Percentiles rank a stretch among this genome's conserved stretches.
Conservation (phyloP, 2,113 vertebrate genomes). For the Caloenas nicobarica region DNA sequence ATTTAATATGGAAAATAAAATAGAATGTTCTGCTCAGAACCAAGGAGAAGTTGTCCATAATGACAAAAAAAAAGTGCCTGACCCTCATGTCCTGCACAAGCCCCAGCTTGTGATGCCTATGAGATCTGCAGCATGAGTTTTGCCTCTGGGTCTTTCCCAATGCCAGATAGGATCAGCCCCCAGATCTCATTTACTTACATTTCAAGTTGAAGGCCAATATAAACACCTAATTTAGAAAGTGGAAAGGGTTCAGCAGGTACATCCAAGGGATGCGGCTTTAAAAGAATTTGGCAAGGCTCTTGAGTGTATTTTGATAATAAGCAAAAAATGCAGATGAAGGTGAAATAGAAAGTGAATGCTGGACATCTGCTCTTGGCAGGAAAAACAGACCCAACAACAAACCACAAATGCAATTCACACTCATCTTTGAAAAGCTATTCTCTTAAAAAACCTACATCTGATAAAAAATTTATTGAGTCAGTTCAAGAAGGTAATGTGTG, state of each 20-base stretch:
- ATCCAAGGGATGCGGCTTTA: background rate
- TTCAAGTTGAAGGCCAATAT: background rate
- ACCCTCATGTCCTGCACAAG: background rate
- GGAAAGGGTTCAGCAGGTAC: background rate
- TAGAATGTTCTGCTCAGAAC: background rate
- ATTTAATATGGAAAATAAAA: background rate
- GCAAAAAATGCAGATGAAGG: background rate
- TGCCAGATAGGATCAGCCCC: background rate
- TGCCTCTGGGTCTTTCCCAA: background rate
- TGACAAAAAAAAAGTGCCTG: background rate
- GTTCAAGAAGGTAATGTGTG: background rate
- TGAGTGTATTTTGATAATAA: background rate
- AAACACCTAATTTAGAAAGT: background rate
- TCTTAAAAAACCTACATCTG: background rate
- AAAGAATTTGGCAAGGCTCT: background rate
- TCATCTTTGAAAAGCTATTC: background rate
- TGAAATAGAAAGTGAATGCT: background rate
- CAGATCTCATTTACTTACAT: background rate
- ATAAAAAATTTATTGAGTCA: background rate
- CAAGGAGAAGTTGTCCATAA: background rate
- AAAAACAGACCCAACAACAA: slow-evolving; percentile 9
- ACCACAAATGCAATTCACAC: background rate
- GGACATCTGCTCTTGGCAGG: background rate
- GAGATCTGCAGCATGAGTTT: background rate
- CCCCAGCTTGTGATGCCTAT: background rate